Base-by-base conservation (phyloP, 53 echinoderm and acorn worm species). In the Paracentrotus lividus region DNA sequence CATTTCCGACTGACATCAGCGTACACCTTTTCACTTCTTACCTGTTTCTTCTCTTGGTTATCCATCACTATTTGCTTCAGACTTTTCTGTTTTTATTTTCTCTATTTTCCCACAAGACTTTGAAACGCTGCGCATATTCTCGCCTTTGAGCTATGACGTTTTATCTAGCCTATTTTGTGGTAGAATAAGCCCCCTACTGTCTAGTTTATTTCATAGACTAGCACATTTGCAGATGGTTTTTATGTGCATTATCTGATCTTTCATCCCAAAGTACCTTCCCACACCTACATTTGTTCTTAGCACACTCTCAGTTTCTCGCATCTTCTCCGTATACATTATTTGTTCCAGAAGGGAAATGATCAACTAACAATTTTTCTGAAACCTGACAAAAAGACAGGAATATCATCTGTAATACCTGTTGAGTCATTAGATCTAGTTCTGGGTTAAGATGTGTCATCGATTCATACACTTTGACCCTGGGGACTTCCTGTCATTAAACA, bases 191-290 rank as follows among this genome's bases (percentile, higher is more conserved):
- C 93, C 68, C 95, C 95, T n/a, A 93, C 18, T 93, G 72, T 54
- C 95, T 95, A 44, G 91, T 93, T 54, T 56, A 77, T 69, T 51
- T 95, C 95, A 43, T 89, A 93, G 0, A 91, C 94, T 33, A 95
- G 59, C 14, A 57, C 76, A 43, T 49, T 89, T 5, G 95, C 93
- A 47, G 88, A 84, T 2, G 95, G 96, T 67, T 95, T 96, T n/a
- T 36, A 95, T 85, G 43, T 90, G 72, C 90, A 96, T 90, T 18
- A 96, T 1, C 53, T 94, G 93, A 47, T 96, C 96, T 7, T 93
- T 53, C 96, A 94, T 94, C 0, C 96, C 93, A 69, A 96, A 96
- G 55, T 96, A 87, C 58, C 93, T 78, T 51, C 94, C 94, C 23
- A 90, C 85, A 27, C 85, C 86, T 29, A 90, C 94, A 94, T 95